Evolutionary conservation across 2,113 vertebrate species (phyloP), one percentile per base, ranked within the genome.

Genomic region (Brachyhypopomus gauderio): DNA sequence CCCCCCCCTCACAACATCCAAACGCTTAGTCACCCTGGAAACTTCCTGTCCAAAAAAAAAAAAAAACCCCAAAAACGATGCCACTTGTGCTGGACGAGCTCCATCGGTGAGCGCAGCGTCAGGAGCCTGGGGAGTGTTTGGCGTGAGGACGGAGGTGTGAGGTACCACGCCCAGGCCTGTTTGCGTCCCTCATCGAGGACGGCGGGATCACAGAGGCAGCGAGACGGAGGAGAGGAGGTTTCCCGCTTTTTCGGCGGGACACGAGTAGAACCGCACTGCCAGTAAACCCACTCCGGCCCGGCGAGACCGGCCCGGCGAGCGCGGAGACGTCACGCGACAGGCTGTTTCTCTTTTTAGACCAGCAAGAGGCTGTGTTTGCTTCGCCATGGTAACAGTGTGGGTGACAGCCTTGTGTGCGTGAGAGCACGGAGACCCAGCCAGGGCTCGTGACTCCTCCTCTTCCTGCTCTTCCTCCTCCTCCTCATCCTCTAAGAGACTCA

Each of bases 341-440:
- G 58, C 58, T n/a, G 72, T 72, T 80, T 77, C 77, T 59, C 30
- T 41, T 76, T 84, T 84, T 84, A 76, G 83, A 79, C 25, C 14
- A 12, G 27, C 72, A 62, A 75, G n/a, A 59, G 27, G 83, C 72
- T 1, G 20, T 79, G 30, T 60, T 77, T 77, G 38, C 76, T 74
- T 85, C 52, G 38, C 62, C 78, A 77, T 85, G 74, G 84, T 69
- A 73, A 83, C 72, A 12, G 41, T 70, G 22, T 25, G 58, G 80
- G 77, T 76, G 27, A 79, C 41, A 25, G 63, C 25, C 12, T 11
- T 52, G 9, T 14, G 48, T 73, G 23, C 64, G 59, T 67, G 38
- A 22, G 81, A 67, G 27, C 58, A 36, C 67, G 64, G 58, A 63
- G 59, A 55, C 12, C 27, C 52, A 60, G 59, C 27, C 71, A 59